phyloP scores from a whole-genome alignment of 2,113 vertebrate species.

The crab-eating macaque (Macaca fascicularis) region DNA sequence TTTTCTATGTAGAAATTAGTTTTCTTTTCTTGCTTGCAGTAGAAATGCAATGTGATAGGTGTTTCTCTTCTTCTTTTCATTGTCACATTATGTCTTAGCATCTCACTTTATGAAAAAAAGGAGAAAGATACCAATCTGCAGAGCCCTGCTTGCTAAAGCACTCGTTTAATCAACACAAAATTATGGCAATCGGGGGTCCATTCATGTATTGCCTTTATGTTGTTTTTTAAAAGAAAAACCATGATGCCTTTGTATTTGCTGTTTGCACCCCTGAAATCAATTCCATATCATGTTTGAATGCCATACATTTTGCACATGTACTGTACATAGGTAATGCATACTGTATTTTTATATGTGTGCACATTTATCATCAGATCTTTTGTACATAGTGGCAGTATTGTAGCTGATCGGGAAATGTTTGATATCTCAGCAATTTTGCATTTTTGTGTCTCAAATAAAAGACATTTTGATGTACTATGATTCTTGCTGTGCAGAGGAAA shows the following conservation, averaged over 20 bases:
- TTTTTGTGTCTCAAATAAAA: constrained; percentile 90
- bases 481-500: constrained; percentile 9
- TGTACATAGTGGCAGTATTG: constrained; percentile 95
- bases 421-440: constrained; percentile 90
- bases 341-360: constrained; percentile 98
- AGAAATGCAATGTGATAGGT: constrained; percentile 72
- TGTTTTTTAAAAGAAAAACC: constrained; percentile 81
- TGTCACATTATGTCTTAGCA: constrained; percentile 85
- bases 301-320: constrained; percentile 99
- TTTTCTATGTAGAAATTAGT: constrained; percentile 56
- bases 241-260: constrained; percentile 90
- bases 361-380: constrained; percentile 90
- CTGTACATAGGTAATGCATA: constrained; percentile 98
- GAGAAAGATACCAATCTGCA: constrained; percentile 73
- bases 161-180: constrained; percentile 79
- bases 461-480: constrained; percentile 79
- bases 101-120: constrained; percentile 85
- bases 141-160: constrained; percentile 78
- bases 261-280: constrained; percentile 89
- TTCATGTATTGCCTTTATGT: constrained; percentile 86
- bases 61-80: constrained; percentile 83
- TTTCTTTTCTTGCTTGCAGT: constrained; percentile 82
- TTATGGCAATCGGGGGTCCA: constrained; percentile 82
- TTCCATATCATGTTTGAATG: constrained; percentile 89
- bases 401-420: constrained; percentile 91